Evolutionary conservation across 2,888 invertebrate species (phyloP), one percentile per base, ranked within the genome.

Genomic region (Ennomos erosarius): DNA sequence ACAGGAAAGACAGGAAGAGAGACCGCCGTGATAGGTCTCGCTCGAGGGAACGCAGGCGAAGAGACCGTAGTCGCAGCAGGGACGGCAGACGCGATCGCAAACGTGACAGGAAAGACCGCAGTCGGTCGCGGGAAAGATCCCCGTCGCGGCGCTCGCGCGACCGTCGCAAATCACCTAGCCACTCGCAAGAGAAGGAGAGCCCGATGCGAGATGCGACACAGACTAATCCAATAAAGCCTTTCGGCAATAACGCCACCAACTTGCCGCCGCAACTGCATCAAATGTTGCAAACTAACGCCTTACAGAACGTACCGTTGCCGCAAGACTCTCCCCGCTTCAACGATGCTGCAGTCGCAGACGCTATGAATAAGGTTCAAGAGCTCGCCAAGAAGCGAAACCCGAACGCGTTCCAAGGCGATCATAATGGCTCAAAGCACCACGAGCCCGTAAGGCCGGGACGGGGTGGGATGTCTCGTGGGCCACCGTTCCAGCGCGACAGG

Each of bases 321-420:
- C 63, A 51, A 39, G 76, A 74, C 10, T 59, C 69, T 9, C 69
- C 71, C 8, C 81, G 85, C 1, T 89, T 84, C 69, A 79, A 61
- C 60, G 90, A 90, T 61, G 78, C 85, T 1, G 52, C 81, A 10
- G 79, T 89, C 55, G 68, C 77, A 0, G 90, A 90, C 1, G 73
- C 90, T 6, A 82, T 85, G 55, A 87, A 66, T 53, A 89, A 90
- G 58, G 73, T 92, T 37, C 88, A 91, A 59, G 91, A 93, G 60
- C 68, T 92, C 13, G 94, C 93, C 39, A 93, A 93, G 55, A 93
- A 94, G 48, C 90, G 94, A 4, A 95, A 94, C 71, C 93, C 94
- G 0, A 93, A 93, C 64, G 93, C 94, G 1, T 93, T 94, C 56
- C 92, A 90, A 65, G 88, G 85, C 1, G 87, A 89, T 5, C 83